Evolutionary conservation across 2,113 vertebrate genomes (phyloP), one percentile per base, ranked within the genome.

Genomic region (Lates calcarifer): DNA sequence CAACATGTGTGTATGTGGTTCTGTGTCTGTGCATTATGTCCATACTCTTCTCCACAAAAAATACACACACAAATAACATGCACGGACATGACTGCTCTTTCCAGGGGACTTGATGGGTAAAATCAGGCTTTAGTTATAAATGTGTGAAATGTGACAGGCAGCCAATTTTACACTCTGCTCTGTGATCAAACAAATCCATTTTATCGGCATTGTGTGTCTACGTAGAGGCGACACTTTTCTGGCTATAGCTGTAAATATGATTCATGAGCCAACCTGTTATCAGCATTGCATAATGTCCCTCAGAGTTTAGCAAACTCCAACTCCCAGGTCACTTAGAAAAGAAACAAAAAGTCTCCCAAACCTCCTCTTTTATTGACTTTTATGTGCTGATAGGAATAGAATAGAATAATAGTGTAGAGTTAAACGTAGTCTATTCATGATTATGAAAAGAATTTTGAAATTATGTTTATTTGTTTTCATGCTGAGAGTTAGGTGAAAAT

Each of bases 161-260:
- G 82, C 49, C 69, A 70, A 71, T 69, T 86, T 87, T 71, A 89
- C 78, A 78, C 55, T 55, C 58, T 0, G 24, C 47, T 61, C 39
- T 71, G 45, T 84, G 76, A 84, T 82, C 75, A 77, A 69, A 86
- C 86, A 72, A 74, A 75, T 78, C 68, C 41, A 49, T 70, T 84
- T 68, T 83, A 77, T 55, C 60, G 61, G 1, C 67, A 28, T 33
- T 18, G 18, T 49, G 69, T 49, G 61, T 67, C 47, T 20, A 60
- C 41, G 53, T 49, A 20, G 71, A 58, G 29, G 20, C 55, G 53
- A 71, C 56, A 71, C 26, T 62, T 51, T 61, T 69, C 68, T 24
- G 65, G 45, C 39, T 35, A n/a, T 63, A 74, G 63, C 70, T 74
- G 67, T 77, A 61, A 86, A 81, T 58, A 57, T 58, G 62, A 89